Percentiles rank a stretch among this genome's conserved stretches.
Evolutionary conservation across 2,888 invertebrate genomes (phyloP).

Genomic region (Branchipolynoe longqiensis): DNA sequence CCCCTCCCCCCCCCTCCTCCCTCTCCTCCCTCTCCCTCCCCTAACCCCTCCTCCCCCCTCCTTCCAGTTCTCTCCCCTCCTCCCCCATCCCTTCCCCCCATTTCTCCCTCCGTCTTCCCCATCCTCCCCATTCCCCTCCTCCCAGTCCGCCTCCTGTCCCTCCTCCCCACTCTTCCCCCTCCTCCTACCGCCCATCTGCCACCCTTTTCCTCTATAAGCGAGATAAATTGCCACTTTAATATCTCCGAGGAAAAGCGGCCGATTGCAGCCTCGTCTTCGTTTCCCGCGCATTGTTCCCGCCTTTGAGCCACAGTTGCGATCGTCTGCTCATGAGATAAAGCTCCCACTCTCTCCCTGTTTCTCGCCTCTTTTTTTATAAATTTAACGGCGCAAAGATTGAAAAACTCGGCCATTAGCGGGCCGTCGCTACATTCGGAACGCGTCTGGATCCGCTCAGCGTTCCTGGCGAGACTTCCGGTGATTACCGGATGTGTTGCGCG

Average conservation of each 20-base stretch:
- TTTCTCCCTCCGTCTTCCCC: too few species aligned
- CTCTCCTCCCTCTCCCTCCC: too few species aligned
- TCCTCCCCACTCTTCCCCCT: too few species aligned
- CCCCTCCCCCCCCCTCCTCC: too few species aligned
- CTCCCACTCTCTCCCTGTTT: too few species aligned
- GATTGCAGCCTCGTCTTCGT: not conserved
- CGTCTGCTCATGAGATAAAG: slow-evolving; percentile 32
- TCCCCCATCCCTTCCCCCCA: too few species aligned
- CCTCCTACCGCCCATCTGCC: too few species aligned
- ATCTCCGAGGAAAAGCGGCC: not conserved
- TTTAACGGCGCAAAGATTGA: not conserved
- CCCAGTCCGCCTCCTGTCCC: too few species aligned
- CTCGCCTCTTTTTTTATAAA: not conserved
- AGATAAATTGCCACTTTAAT: too few species aligned
- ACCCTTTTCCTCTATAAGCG: not conserved
- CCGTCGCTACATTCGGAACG: slow-evolving; percentile 13
- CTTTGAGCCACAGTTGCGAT: not conserved
- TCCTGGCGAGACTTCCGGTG: slow-evolving; percentile 8
- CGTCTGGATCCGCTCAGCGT: slow-evolving; percentile 6
- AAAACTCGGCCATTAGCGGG: slow-evolving; percentile 8
- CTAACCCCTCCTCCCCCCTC: too few species aligned
- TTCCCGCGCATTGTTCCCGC: not conserved
- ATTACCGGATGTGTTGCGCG: slow-evolving; percentile 36
- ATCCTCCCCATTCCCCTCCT: too few species aligned
- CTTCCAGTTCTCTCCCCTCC: too few species aligned